Base-by-base conservation (phyloP, 2,797 vertebrate species). In the Galagoides demidoff region DNA sequence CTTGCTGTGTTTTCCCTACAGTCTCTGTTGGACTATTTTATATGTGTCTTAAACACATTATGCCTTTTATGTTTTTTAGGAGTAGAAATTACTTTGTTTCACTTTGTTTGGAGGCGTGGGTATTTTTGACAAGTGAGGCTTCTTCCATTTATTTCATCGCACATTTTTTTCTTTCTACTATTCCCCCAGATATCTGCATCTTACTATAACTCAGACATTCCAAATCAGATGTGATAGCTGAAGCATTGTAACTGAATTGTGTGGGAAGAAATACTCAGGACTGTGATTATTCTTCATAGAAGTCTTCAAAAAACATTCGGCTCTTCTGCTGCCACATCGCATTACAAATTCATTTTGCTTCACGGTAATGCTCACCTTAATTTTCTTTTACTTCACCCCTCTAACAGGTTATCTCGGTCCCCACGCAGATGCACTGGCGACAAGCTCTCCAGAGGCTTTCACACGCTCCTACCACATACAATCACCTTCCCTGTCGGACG, bases 321-420 rank as follows among this genome's bases (percentile, higher is more conserved):
- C 49, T 94, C 95, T 90, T 82, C 86, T 88, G 73, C 74, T 96
- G 93, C 89, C 92, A 96, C 64, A 92, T 95, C 85, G 71, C 81
- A 95, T 95, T 95, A 95, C 77, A 92, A 96, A 92, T 96, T 96
- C 92, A 94, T 92, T 92, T 94, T 79, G 22, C 64, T 92, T 94
- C 71, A 66, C 94, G 91, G 86, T 85, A 92, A 64, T 82, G 84
- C 25, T 89, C 79, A 87, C 79, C 57, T 95, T 94, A 81, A 94
- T 95, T 88, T 96, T 88, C 86, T 93, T 95, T 96, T 91, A 94
- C 55, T 85, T 96, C 68, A n/a, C 61, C 52, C 34, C 27, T 93
- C 66, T 94, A 95, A 94, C 73, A 92, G 73, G 83, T 94, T 93
- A 89, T 59, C 77, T 93, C 92, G 94, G 61, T 61, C 85, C 49